Conservation (phyloP, 2,797 vertebrate genomes). For the Odontamblyopus rebecca region DNA sequence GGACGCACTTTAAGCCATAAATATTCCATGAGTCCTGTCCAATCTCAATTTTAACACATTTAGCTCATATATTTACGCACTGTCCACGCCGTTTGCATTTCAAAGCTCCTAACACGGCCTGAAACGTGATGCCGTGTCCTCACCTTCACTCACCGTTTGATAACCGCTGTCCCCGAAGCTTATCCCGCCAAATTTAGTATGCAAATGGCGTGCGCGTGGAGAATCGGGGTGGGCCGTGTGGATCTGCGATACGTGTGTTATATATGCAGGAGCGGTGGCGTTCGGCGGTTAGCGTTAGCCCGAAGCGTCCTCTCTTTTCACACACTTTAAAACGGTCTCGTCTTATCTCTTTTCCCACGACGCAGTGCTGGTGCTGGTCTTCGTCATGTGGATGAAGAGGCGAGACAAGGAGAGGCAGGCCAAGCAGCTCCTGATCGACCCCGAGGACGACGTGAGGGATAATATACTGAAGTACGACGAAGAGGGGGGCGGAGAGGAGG, state of each 20-base stretch:
- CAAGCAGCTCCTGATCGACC: conserved; percentile 93
- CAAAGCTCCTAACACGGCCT: background rate
- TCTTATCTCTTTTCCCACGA: conserved; percentile 5
- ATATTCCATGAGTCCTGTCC: background rate
- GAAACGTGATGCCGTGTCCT: background rate
- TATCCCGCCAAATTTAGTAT: background rate
- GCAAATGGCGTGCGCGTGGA: background rate
- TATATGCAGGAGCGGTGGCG: background rate
- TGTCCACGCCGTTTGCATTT: background rate
- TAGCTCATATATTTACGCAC: background rate
- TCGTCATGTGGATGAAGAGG: conserved; percentile 90
- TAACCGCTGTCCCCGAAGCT: background rate
- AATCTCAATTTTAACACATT: background rate
- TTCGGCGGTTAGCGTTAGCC: background rate
- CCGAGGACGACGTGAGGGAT: conserved; percentile 91
- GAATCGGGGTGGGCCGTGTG: background rate
- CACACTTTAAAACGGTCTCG: background rate
- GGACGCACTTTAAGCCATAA: background rate
- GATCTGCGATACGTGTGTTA: background rate
- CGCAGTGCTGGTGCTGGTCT: conserved; percentile 84
- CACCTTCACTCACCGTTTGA: background rate
- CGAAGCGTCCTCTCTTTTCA: background rate
- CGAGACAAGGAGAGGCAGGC: conserved; percentile 90
- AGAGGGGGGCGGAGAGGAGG: conserved; percentile 92
- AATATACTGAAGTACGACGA: conserved; percentile 95